Evolutionary conservation across 1,140 invertebrate species (phyloP), one percentile per base, ranked within the genome.

Genomic region (Phthorimaea operculella): DNA sequence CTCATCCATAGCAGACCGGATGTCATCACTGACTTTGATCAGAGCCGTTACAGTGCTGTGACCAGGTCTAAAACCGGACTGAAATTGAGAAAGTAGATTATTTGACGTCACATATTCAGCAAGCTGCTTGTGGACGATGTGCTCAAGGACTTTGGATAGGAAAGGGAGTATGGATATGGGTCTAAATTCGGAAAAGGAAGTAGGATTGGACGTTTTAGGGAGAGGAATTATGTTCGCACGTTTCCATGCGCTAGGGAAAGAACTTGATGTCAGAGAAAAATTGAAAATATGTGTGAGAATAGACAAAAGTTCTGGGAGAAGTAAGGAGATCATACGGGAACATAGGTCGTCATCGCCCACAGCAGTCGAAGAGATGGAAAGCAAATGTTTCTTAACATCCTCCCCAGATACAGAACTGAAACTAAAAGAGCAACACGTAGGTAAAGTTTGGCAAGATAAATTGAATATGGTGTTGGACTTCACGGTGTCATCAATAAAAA

Each of bases 1-100:
- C 4, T 28, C 8, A 10, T 50, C 49, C 49, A 50, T 50, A 28
- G 17, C 49, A 28, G 17, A 28, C 12, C 49, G 17, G 11, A 50
- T 28, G 21, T 50, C 49, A 14, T 50, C 49, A 7, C 12, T 21
- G 16, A 50, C 49, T 50, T 50, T 50, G 0, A 50, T 18, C 17
- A 50, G 18, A 28, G 49, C 49, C 11, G 49, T 50, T 7, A 18
- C 18, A 50, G 49, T 50, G 18, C 49, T 50, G n/a, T 50, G 21
- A 16, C 49, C 49, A 12, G 49, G 49, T 16, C 49, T 16, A 28
- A 50, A 50, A 28, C 49, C 49, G 4, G 49, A 50, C 11, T 50
- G 49, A 50, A 50, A 33, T 4, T 9, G 49, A 14, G 16, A 28
- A 8, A 50, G 21, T 6, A 50, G 16, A 9, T 21, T 11, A 50